These are phyloP conservation scores for Silurus glanis DNA, from an alignment of 2,113 vertebrate species.

Conservation along the genomic window DNA sequence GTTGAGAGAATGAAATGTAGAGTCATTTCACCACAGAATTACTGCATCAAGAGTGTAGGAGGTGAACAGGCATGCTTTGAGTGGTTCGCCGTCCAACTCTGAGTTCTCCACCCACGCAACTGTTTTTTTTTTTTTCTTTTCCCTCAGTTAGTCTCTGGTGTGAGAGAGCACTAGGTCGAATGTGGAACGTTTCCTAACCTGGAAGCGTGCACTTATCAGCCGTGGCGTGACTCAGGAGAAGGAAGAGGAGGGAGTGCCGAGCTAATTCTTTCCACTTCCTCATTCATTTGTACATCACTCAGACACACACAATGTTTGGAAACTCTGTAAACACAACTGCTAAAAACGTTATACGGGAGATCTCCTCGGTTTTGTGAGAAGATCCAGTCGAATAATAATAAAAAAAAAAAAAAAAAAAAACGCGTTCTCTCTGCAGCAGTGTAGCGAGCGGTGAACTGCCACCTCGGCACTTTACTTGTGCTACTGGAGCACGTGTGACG, in stretches of 20 bases:
- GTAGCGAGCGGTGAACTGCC: neutral
- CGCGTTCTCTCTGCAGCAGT: neutral
- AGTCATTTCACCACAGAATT: neutral
- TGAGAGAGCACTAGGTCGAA: neutral
- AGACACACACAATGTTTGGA: neutral
- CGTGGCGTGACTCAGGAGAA: constrained; percentile 1
- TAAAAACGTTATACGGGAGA: neutral
- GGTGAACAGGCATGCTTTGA: neutral
- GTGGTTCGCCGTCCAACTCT: neutral
- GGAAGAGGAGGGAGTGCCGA: constrained; percentile 42
- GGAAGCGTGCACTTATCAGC: constrained; percentile 13
- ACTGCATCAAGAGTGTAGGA: neutral
- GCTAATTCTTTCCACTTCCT: constrained; percentile 47
- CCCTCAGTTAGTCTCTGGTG: neutral
- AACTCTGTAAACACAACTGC: neutral
- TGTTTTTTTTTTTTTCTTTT: neutral
- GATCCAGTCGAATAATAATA: too few relatives aligned
- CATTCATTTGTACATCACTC: neutral
- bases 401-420: too few relatives aligned
- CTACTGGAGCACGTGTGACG: neutral
- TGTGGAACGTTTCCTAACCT: constrained; percentile 11
- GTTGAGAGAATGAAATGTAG: neutral
- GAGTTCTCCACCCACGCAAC: neutral
- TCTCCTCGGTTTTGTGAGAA: neutral
- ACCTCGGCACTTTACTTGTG: neutral